Conservation (phyloP, 1,140 invertebrate species). For the Scaptodrosophila lebanonensis region DNA sequence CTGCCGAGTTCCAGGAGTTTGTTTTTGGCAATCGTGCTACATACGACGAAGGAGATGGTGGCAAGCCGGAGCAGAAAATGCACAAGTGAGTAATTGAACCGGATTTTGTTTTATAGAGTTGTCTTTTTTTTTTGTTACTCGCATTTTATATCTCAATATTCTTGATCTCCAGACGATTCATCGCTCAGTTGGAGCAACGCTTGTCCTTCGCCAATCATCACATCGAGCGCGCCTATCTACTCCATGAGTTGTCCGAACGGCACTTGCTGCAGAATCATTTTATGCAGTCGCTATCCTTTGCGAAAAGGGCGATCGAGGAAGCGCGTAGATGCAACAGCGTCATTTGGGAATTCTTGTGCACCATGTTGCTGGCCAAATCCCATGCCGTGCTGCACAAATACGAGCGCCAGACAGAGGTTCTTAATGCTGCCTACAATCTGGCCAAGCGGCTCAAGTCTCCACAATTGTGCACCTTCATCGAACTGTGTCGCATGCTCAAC, state of each 20-base stretch:
- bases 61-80: conserved; percentile 10
- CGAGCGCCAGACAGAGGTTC: conserved; percentile 46
- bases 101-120: too few relatives aligned
- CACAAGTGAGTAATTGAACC: conserved; percentile 24
- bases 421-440: conserved; percentile 46
- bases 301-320: conserved; percentile 40
- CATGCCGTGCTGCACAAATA: conserved; percentile 60
- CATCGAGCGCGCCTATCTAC: conserved; percentile 62
- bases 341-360: conserved; percentile 58
- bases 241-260: conserved; percentile 57
- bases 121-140: background rate
- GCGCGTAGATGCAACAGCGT: conserved; percentile 43
- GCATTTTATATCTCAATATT: background rate
- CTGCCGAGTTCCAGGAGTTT: conserved; percentile 31
- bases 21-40: conserved; percentile 59
- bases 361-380: conserved; percentile 57
- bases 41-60: conserved; percentile 12
- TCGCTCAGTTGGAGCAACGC: conserved; percentile 37
- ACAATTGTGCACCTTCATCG: conserved; percentile 49
- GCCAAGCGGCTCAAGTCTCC: conserved; percentile 44
- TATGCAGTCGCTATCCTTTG: conserved; percentile 41
- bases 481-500: conserved; percentile 62
- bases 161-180: conserved; percentile 3
- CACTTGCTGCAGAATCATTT: conserved; percentile 47
- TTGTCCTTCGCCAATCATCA: conserved; percentile 46